These are phyloP conservation scores for Oscheius sp. DNA, from an alignment of 2,888 invertebrate genomes.

Conservation along the genomic window DNA sequence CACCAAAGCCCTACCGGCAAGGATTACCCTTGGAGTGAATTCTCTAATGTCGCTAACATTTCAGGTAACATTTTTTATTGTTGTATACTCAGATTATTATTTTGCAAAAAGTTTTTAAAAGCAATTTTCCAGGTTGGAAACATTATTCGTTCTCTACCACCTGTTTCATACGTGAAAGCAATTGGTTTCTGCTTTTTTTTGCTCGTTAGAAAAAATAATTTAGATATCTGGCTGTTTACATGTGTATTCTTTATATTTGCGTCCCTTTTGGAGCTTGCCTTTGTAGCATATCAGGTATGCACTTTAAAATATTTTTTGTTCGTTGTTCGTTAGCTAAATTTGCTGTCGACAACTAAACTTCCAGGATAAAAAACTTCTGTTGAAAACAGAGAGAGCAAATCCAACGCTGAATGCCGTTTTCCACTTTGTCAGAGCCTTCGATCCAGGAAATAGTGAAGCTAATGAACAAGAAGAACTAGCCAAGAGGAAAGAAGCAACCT, in stretches of 20 bases:
- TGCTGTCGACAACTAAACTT: neutral
- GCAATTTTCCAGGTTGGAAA: conserved; percentile 62
- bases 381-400: conserved; percentile 50
- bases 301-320: neutral
- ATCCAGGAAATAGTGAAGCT: conserved; percentile 39
- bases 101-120: neutral
- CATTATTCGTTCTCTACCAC: conserved; percentile 69
- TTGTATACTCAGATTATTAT: neutral
- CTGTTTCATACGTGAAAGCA: conserved; percentile 70
- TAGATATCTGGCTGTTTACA: conserved; percentile 56
- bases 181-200: conserved; percentile 47
- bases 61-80: conserved; percentile 42
- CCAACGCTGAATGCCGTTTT: conserved; percentile 54
- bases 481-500: conserved; percentile 42
- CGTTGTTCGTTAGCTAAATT: too few relatives aligned
- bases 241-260: conserved; percentile 71
- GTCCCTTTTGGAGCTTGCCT: conserved; percentile 67
- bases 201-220: neutral
- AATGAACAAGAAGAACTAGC: conserved; percentile 40
- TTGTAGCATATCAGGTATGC: conserved; percentile 68
- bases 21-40: conserved; percentile 70
- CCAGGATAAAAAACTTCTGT: conserved; percentile 61
- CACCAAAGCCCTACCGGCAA: conserved; percentile 66
- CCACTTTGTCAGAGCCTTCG: conserved; percentile 46
- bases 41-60: conserved; percentile 70